phyloP scores from a whole-genome alignment of 2,113 vertebrate genomes.

The Mormoops blainvillei region DNA sequence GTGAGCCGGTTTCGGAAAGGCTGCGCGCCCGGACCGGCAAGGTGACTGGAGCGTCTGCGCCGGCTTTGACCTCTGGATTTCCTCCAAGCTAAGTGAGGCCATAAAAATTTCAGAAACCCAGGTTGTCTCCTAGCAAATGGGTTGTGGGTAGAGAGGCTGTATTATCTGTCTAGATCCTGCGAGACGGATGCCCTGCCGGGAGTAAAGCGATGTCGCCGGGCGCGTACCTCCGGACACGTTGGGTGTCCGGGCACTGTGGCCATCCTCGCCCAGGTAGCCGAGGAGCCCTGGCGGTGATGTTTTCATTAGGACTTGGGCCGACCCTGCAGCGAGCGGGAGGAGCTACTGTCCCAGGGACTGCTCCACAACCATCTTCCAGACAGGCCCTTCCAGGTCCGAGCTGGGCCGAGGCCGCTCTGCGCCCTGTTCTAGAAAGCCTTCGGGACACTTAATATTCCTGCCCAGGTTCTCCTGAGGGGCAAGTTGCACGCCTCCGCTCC shows the following conservation, averaged over 20 bases:
- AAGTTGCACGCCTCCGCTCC: slow-evolving; percentile 50
- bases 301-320: slow-evolving; percentile 57
- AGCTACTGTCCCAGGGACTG: slow-evolving; percentile 51
- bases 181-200: background rate
- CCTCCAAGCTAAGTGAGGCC: slow-evolving; percentile 77
- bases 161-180: slow-evolving; percentile 9
- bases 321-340: slow-evolving; percentile 39
- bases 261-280: background rate
- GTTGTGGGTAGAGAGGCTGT: slow-evolving; percentile 71
- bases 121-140: slow-evolving; percentile 75
- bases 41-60: slow-evolving; percentile 78
- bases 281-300: slow-evolving; percentile 10
- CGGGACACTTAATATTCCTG: slow-evolving; percentile 58
- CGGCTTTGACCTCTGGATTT: slow-evolving; percentile 82
- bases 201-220: background rate
- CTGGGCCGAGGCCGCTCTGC: background rate
- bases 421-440: background rate
- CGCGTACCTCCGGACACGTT: background rate
- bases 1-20: slow-evolving; percentile 77
- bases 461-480: slow-evolving; percentile 48
- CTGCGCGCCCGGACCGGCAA: slow-evolving; percentile 77
- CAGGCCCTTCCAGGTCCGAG: background rate
- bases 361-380: slow-evolving; percentile 13
- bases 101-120: slow-evolving; percentile 83
- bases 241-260: background rate